Evolutionary conservation across 1,140 invertebrate species (phyloP), one percentile per base, ranked within the genome.

Genomic region (Triops cancriformis): DNA sequence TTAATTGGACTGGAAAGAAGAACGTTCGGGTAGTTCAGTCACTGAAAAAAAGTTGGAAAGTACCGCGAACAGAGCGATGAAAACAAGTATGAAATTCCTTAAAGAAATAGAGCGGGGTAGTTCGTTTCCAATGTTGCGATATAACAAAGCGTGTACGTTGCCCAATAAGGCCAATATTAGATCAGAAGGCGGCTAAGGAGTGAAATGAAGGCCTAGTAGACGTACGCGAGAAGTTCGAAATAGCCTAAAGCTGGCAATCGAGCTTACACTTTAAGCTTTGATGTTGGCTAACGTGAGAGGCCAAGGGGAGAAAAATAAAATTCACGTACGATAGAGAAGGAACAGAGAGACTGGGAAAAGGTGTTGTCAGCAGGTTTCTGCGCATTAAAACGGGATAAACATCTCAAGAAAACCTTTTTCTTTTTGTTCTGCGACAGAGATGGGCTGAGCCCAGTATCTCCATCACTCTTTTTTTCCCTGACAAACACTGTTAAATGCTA

Each of bases 91-190:
- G 5, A 64, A 64, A 64, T 64, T 64, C 51, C 2, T 18, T 9
- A 64, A 64, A 0, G 51, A 64, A 64, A 64, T 64, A n/a, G 51
- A 64, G 14, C 43, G 43, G 11, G 2, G 43, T 18, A 64, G 10
- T 64, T 64, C 10, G 51, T n/a, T 64, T 64, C 51, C 51, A 64
- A 64, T 64, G n/a, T 64, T 64, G 51, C 51, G n/a, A 18, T 64
- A 64, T n/a, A 64, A 64, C 51, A 64, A 64, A 64, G 51, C n/a
- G 51, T 64, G 51, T 64, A 12, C 23, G 18, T 64, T 6, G 14
- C 51, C 9, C 51, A 64, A 64, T 64, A 64, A 64, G 14, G 51
- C 51, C 51, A 64, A 23, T 64, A 64, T 64, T 64, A 64, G 51
- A 64, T 64, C 0, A 37, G 2, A 37, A 4, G 31, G 31, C 31